Evolutionary conservation across 1,140 invertebrate species (phyloP).

Genomic region (Drosophila neocordata): DNA sequence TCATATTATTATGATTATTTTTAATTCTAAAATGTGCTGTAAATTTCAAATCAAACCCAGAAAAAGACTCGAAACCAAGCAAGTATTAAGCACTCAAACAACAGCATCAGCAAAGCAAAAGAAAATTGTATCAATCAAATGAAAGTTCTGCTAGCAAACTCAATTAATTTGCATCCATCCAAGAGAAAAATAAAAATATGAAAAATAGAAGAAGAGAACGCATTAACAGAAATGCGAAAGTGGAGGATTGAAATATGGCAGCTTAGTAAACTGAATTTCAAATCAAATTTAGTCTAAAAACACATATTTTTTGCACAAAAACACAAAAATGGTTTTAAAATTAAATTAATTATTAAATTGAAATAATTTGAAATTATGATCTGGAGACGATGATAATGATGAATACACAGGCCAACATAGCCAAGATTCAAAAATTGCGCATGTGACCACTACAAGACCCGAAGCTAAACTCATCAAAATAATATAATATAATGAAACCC

Average conservation of each 20-base stretch:
- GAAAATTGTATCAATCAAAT: conserved; percentile 64
- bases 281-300: conserved; percentile 76
- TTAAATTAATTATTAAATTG: not conserved
- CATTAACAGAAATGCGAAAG: conserved; percentile 29
- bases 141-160: conserved; percentile 33
- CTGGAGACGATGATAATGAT: conserved; percentile 7
- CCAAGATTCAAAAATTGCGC: not conserved
- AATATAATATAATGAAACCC: not conserved
- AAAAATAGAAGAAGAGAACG: conserved; percentile 16
- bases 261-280: conserved; percentile 77
- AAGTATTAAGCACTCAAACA: conserved; percentile 80
- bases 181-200: conserved; percentile 40
- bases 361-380: conserved; percentile 56
- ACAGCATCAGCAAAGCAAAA: conserved; percentile 31
- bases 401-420: not conserved
- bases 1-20: conserved; percentile 59
- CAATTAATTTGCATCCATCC: conserved; percentile 71
- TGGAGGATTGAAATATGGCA: conserved; percentile 58
- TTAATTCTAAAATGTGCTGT: conserved; percentile 57
- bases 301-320: conserved; percentile 73
- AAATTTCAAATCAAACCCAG: conserved; percentile 52
- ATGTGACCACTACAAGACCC: not conserved
- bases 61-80: conserved; percentile 82
- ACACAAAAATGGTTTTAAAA: conserved; percentile 58
- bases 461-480: not conserved